These are phyloP conservation scores for Listronotus oregonensis DNA, from an alignment of 1,140 invertebrate genomes.

Conservation along the genomic window DNA sequence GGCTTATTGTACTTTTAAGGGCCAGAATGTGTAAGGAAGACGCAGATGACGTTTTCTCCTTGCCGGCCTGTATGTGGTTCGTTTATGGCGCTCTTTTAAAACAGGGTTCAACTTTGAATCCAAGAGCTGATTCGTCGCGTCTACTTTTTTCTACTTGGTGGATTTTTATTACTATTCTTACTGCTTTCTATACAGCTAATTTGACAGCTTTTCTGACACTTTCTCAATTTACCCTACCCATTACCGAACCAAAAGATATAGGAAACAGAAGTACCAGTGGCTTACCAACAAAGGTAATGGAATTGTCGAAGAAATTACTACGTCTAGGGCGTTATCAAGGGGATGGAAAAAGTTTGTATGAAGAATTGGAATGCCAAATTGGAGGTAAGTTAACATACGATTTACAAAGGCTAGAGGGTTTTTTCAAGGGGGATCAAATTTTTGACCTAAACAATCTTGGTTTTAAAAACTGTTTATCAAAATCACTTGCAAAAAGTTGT, in stretches of 20 bases:
- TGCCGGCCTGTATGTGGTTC: constrained; percentile 80
- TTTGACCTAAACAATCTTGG: no score
- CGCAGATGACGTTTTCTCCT: constrained; percentile 45
- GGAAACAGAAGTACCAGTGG: constrained; percentile 71
- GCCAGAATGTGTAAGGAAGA: constrained; percentile 59
- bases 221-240: constrained; percentile 79
- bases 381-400: constrained; percentile 2
- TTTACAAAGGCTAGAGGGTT: no score
- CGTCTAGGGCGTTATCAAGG: neutral
- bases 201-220: constrained; percentile 86
- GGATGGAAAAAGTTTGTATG: constrained; percentile 15
- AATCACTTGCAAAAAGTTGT: no score
- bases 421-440: no score
- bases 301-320: constrained; percentile 59
- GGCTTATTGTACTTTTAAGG: constrained; percentile 70
- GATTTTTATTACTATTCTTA: constrained; percentile 86
- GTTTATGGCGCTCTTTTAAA: constrained; percentile 87
- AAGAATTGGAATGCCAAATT: constrained; percentile 17
- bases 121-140: constrained; percentile 77
- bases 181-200: constrained; percentile 91
- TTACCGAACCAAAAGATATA: constrained; percentile 71
- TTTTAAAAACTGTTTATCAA: no score
- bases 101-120: constrained; percentile 79
- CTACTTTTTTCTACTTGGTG: constrained; percentile 89
- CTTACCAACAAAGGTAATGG: constrained; percentile 68